Conservation (phyloP, 2,113 vertebrate genomes). For the Cynopterus brachyotis region DNA sequence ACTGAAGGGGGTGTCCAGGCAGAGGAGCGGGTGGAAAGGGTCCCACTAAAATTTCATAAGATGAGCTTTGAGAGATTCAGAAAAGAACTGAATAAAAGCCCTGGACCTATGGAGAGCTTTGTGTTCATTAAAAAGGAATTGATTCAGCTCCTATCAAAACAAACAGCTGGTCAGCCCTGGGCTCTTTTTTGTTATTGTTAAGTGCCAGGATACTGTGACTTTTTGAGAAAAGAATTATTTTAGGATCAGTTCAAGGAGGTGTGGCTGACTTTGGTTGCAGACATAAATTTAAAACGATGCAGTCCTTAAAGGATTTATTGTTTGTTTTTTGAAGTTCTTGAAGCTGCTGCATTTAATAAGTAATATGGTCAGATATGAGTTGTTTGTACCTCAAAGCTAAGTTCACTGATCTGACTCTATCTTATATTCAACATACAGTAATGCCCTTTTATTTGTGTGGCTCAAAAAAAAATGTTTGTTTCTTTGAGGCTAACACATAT, state of each 20-base stretch:
- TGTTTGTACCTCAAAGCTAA: neutral
- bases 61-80: conserved; percentile 40
- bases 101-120: neutral
- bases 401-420: neutral
- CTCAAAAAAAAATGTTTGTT: neutral
- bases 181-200: neutral
- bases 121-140: conserved; percentile 50
- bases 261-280: conserved; percentile 19
- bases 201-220: neutral
- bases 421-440: neutral
- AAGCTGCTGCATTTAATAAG: neutral
- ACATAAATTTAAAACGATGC: neutral
- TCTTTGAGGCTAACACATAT: neutral
- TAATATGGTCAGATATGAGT: neutral
- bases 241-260: conserved; percentile 24
- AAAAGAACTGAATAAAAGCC: conserved; percentile 2
- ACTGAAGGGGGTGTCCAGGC: neutral
- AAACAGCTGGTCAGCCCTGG: neutral
- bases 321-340: neutral
- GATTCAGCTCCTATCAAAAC: conserved; percentile 48
- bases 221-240: conserved; percentile 54
- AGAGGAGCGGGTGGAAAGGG: no score
- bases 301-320: neutral
- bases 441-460: neutral
- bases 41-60: conserved; percentile 27